Percentiles rank a stretch among this genome's conserved stretches.
Conservation (phyloP, 2,113 vertebrate genomes). For the Pimephales promelas region DNA sequence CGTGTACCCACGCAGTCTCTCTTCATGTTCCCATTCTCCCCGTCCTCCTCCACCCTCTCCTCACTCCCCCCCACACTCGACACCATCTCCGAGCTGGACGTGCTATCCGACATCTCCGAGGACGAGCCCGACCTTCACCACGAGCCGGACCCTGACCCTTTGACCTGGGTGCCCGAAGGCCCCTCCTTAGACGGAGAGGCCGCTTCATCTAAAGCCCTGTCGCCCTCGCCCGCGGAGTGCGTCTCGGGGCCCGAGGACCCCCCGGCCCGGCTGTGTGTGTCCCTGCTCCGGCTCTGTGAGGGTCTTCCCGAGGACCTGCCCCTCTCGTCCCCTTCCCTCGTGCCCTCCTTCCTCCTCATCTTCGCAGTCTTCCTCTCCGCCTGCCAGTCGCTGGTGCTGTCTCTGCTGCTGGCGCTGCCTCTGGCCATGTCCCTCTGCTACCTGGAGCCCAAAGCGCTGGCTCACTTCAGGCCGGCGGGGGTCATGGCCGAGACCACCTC, state of each 20-base stretch:
- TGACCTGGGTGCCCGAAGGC: background rate
- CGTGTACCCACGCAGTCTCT: constrained; percentile 66
- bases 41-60: constrained; percentile 76
- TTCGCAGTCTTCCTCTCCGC: constrained; percentile 90
- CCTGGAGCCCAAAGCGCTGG: constrained; percentile 83
- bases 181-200: background rate
- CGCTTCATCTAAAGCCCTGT: background rate
- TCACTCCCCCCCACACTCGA: constrained; percentile 76
- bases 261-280: constrained; percentile 42
- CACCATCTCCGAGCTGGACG: constrained; percentile 85
- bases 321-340: constrained; percentile 79
- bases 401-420: constrained; percentile 87
- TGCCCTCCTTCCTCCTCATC: constrained; percentile 85
- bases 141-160: background rate
- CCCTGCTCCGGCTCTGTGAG: constrained; percentile 71
- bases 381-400: constrained; percentile 88
- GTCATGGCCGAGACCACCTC: background rate
- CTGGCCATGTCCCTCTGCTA: constrained; percentile 91
- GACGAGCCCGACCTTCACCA: constrained; percentile 69
- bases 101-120: constrained; percentile 90
- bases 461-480: constrained; percentile 2
- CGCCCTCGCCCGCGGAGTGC: background rate
- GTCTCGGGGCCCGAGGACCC: background rate
- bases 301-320: constrained; percentile 64
- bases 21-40: constrained; percentile 79